These are phyloP conservation scores for Zeuzera pyrina DNA, from an alignment of 2,888 invertebrate species.

Conservation along the genomic window DNA sequence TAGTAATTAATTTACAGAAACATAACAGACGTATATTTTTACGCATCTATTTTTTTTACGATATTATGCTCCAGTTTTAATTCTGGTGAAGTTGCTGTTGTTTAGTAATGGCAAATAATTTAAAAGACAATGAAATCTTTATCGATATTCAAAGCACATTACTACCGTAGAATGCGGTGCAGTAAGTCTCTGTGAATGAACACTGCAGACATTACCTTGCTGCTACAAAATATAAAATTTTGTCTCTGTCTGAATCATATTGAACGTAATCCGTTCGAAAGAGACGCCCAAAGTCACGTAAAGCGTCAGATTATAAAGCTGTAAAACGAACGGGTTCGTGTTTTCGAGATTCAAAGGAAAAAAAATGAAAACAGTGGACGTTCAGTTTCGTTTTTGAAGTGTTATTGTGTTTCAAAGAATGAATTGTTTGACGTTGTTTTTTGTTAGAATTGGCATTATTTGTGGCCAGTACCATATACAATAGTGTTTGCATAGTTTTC, in stretches of 20 bases:
- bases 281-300: conserved; percentile 29
- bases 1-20: no score
- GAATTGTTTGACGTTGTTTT: no score
- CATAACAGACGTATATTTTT: no score
- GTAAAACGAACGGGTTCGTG: conserved; percentile 32
- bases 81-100: not conserved
- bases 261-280: conserved; percentile 16
- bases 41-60: no score
- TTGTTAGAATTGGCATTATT: no score
- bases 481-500: no score
- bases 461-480: no score
- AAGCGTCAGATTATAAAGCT: conserved; percentile 49
- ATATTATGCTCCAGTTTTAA: no score
- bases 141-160: conserved; percentile 27
- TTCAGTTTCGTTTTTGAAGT: not conserved
- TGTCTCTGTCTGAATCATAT: conserved; percentile 17
- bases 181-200: conserved; percentile 62
- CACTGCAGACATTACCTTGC: conserved; percentile 42
- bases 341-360: conserved; percentile 3
- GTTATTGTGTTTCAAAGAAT: not conserved
- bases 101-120: not conserved
- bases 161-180: conserved; percentile 61
- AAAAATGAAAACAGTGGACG: not conserved
- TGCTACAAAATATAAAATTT: no score
- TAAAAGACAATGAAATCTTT: conserved; percentile 2